Evolutionary conservation across 2,888 invertebrate genomes (phyloP).

Genomic region (Cataglyphis cursor): DNA sequence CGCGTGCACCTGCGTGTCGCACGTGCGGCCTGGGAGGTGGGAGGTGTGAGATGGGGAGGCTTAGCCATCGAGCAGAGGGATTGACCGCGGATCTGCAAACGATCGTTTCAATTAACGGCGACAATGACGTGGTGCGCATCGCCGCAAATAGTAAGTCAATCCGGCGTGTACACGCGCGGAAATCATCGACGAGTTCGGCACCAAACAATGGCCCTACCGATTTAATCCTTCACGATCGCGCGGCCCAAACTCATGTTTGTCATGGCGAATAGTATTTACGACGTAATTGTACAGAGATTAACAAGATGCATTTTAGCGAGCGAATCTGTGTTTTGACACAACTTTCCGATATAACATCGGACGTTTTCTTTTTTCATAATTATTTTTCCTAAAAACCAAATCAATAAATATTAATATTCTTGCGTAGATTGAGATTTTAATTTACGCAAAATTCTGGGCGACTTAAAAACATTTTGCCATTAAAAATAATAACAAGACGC

Average conservation of each 20-base stretch:
- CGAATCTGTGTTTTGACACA: not conserved
- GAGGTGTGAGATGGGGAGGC: not conserved
- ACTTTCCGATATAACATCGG: not conserved
- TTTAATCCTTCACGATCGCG: conserved; percentile 44
- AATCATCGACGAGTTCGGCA: conserved; percentile 56
- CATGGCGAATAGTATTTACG: conserved; percentile 33
- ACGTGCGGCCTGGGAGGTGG: not conserved
- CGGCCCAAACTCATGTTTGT: conserved; percentile 40
- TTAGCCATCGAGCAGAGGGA: conserved; percentile 30
- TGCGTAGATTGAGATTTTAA: not conserved
- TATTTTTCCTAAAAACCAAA: not conserved
- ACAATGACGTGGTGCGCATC: conserved; percentile 57
- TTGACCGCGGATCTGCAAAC: conserved; percentile 67
- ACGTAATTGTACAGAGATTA: conserved; percentile 51
- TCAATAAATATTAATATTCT: not conserved
- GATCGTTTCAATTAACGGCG: conserved; percentile 72
- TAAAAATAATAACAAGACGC: not conserved
- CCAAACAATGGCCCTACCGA: conserved; percentile 23
- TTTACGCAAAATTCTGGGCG: not conserved
- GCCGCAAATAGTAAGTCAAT: conserved; percentile 58
- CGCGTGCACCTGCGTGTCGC: conserved; percentile 41
- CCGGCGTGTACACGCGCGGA: conserved; percentile 50
- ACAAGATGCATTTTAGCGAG: conserved; percentile 37
- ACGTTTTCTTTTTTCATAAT: not conserved
- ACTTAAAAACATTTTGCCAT: not conserved